Conservation (phyloP, 2,113 vertebrate genomes). For the Antechinus flavipes region DNA sequence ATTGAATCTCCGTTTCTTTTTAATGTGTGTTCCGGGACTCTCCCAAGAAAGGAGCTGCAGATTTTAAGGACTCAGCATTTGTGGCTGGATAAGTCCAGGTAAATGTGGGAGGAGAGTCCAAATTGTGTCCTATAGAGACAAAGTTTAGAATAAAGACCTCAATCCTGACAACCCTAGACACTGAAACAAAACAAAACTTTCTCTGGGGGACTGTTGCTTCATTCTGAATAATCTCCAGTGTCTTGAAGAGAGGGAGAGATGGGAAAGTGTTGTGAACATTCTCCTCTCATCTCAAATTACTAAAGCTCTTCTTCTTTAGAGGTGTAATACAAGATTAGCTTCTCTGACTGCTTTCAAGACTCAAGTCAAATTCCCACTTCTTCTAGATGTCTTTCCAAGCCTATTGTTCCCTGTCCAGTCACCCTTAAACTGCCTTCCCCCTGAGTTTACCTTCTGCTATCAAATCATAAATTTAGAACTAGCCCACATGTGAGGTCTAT, state of each 20-base stretch:
- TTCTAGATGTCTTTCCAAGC: neutral
- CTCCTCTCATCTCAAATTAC: neutral
- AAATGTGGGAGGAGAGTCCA: neutral
- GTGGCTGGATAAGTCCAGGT: neutral
- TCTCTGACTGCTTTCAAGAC: neutral
- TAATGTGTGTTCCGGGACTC: neutral
- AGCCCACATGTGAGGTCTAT: neutral
- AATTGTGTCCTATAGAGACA: neutral
- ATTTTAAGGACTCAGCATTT: neutral
- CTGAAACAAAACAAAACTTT: neutral
- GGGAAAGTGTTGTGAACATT: neutral
- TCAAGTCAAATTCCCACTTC: neutral
- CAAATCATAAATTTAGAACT: neutral
- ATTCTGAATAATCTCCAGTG: neutral
- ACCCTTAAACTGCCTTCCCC: neutral
- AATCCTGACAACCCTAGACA: neutral
- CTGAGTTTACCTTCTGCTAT: neutral
- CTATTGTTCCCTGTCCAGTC: neutral
- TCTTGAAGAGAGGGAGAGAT: constrained; percentile 8
- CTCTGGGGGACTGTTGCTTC: neutral
- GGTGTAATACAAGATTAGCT: neutral
- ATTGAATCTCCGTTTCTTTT: constrained; percentile 14
- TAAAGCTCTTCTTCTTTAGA: neutral
- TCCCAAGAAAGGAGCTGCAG: constrained; percentile 34
- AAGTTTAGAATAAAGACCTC: neutral